Evolutionary conservation across 2,888 invertebrate genomes (phyloP), one percentile per base, ranked within the genome.

Genomic region (Arctia plantaginis): DNA sequence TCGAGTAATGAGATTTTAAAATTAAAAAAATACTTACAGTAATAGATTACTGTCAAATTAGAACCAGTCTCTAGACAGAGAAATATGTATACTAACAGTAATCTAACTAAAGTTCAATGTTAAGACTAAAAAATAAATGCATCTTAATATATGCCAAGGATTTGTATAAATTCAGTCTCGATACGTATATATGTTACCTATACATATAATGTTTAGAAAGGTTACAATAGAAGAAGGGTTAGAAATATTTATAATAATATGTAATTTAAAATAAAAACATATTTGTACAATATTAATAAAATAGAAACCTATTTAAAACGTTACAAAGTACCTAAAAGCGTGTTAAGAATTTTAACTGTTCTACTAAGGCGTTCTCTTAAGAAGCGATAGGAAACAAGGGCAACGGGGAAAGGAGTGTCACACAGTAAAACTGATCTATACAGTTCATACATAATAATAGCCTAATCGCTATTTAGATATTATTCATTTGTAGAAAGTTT

Each of bases 121-220:
- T 39, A 27, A 69, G 23, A 55, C 12, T 55, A 55, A 55, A 39
- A 55, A 39, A 69, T 15, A 69, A n/a, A 27, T 55, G 27, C 62
- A 62, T 30, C 30, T 30, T 62, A 7, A 62, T 55, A 39, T n/a
- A 69, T 35, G 69, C 47, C 55, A 69, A 69, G 69, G 69, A 39
- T 39, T 69, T 55, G n/a, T 59, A 39, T 55, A n/a, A 39, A 39
- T 69, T 59, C 30, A 69, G 35, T 69, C 55, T 39, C 39, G 23
- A 62, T 35, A 35, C 3, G 35, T n/a, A 30, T n/a, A n/a, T n/a
- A n/a, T n/a, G n/a, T n/a, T n/a, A n/a, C n/a, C n/a, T n/a, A n/a
- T n/a, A n/a, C n/a, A n/a, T n/a, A n/a, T n/a, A 33, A 35, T 4
- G 35, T 47, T 47, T 47, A n/a, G 13, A 71, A 35, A 35, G 64